A percentile compares a stretch with the other conserved stretches of the same genome.
phyloP scores from a whole-genome alignment of 2,888 invertebrate genomes.

The Cantharis lateralis region DNA sequence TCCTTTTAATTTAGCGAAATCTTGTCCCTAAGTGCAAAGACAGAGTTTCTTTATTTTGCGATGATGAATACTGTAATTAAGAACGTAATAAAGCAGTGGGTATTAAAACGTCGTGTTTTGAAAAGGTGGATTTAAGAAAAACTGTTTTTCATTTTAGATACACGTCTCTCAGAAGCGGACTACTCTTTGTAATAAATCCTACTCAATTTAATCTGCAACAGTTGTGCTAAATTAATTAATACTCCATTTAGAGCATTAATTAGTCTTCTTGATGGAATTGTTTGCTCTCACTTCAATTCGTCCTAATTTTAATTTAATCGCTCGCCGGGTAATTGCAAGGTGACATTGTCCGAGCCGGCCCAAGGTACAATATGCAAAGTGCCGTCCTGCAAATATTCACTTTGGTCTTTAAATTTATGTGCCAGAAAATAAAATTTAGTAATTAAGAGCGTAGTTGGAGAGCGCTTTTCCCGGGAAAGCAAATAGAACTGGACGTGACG shows the following conservation, averaged over 20 bases:
- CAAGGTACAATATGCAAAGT: neutral
- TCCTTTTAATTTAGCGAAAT: neutral
- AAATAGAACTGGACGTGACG: constrained; percentile 20
- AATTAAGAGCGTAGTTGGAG: neutral
- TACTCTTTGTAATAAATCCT: constrained; percentile 1
- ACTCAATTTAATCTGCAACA: constrained; percentile 27
- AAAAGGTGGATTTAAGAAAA: neutral
- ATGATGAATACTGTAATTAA: neutral
- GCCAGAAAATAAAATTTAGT: neutral
- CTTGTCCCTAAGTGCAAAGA: neutral
- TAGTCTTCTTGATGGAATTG: constrained; percentile 13
- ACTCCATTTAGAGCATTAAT: constrained; percentile 18
- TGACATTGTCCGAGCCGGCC: neutral
- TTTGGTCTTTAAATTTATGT: neutral
- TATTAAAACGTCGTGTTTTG: neutral
- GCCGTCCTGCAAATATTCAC: neutral
- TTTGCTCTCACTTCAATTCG: neutral
- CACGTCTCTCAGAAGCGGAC: neutral
- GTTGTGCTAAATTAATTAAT: constrained; percentile 26
- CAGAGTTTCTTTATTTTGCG: neutral
- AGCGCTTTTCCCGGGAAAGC: neutral
- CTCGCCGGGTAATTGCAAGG: neutral
- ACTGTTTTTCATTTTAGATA: neutral
- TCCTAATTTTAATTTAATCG: neutral
- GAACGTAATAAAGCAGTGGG: neutral